Base-by-base conservation (phyloP, 2,888 invertebrate species). In the Apomyelois bistriatella region DNA sequence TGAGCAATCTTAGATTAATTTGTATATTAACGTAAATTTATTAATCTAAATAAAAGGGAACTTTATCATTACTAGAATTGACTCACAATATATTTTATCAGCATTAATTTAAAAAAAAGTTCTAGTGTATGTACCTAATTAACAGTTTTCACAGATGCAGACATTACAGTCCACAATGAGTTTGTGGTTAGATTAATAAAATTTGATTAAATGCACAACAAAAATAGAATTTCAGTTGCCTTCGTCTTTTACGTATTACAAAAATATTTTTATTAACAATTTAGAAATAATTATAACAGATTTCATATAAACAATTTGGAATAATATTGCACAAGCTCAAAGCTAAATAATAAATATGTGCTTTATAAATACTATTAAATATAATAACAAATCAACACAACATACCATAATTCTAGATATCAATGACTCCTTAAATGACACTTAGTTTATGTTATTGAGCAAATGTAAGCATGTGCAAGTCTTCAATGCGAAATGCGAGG, bases 131-230 rank as follows among this genome's bases (percentile, higher is more conserved):
- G 71, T 76, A 76, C 70, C 74, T 76, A 73, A 77, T 74, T 67
- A 75, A 76, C 73, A 74, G 66, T 68, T 65, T 79, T 82, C 74
- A 80, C 81, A 79, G 77, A 77, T 66, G 77, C 81, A 83, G 85
- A 87, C 81, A 65, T 79, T 79, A 74, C 76, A 81, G 85, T 83
- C 85, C 86, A 85, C 86, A 85, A 82, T 81, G 85, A 80, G 85
- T 85, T 79, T 75, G 85, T 79, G 82, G 82, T 75, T 70, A 72
- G 73, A 79, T 67, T 74, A 69, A 84, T 85, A 85, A 81, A 82
- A 80, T 80, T 82, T 85, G 74, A 86, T 84, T 90, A 90, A 90
- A 90, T 90, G 89, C 89, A 89, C 89, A 89, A 88, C 86, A 83
- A 83, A 89, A 90, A 86, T 84, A 86, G 72, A 79, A 85, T 87